Percentiles rank a stretch among this genome's conserved stretches.
phyloP scores from a whole-genome alignment of 2,113 vertebrate species.

The Triplophysa siluroides region DNA sequence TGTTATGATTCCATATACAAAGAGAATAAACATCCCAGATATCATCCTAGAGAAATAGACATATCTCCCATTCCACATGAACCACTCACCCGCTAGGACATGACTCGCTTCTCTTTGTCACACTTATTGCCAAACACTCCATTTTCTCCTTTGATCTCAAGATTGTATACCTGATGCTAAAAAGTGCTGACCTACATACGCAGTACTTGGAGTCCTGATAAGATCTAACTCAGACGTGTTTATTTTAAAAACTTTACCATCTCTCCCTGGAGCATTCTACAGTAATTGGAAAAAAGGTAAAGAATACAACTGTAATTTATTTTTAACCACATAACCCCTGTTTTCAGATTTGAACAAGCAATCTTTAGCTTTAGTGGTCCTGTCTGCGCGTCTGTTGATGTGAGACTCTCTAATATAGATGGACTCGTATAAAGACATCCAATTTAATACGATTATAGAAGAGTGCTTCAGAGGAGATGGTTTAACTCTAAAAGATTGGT shows the following conservation, averaged over 20 bases:
- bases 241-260: not conserved
- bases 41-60: no score
- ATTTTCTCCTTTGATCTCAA: not conserved
- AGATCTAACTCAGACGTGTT: not conserved
- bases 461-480: not conserved
- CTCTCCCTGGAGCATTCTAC: not conserved
- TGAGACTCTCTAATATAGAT: not conserved
- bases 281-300: slow-evolving; percentile 4
- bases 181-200: slow-evolving; percentile 32
- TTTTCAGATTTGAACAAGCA: slow-evolving; percentile 2
- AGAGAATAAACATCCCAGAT: no score
- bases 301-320: not conserved
- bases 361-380: not conserved
- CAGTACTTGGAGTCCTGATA: not conserved
- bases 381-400: not conserved
- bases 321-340: not conserved
- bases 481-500: not conserved
- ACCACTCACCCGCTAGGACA: not conserved
- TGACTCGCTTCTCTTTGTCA: not conserved
- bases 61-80: not conserved
- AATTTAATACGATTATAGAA: not conserved
- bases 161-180: slow-evolving; percentile 17
- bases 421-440: not conserved
- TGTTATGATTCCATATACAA: no score
- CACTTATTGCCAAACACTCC: not conserved